phyloP scores from a whole-genome alignment of 2,797 vertebrate genomes.

The Poeciliopsis paucimaculata region DNA sequence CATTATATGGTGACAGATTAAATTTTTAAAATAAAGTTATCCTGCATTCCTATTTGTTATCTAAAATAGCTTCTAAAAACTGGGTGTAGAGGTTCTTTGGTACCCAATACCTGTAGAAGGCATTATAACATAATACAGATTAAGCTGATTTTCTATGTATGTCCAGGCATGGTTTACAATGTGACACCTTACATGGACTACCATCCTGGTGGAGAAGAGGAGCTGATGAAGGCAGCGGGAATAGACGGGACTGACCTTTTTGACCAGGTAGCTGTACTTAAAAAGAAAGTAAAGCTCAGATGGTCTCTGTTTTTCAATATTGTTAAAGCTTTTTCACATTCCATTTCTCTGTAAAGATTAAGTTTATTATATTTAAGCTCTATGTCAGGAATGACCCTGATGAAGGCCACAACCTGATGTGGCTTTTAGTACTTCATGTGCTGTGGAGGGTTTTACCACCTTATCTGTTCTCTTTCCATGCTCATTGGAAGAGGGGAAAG shows the following conservation, averaged over 20 bases:
- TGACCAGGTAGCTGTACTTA: slow-evolving; percentile 84
- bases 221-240: slow-evolving; percentile 94
- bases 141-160: neutral
- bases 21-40: too few relatives aligned
- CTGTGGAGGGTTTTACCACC: neutral
- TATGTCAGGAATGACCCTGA: neutral
- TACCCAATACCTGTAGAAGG: neutral
- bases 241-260: slow-evolving; percentile 94
- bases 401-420: neutral
- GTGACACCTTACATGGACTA: slow-evolving; percentile 96
- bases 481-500: neutral
- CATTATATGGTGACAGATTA: too few relatives aligned
- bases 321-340: neutral
- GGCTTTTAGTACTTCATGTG: neutral
- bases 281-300: neutral
- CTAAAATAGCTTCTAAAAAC: neutral
- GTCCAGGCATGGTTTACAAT: slow-evolving; percentile 93
- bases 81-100: neutral
- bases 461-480: neutral
- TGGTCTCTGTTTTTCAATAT: neutral
- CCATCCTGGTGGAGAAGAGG: slow-evolving; percentile 95
- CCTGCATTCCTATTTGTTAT: neutral
- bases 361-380: neutral
- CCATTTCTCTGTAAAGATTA: neutral
- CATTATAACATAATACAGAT: neutral